Base-by-base conservation (phyloP, 2,113 vertebrate genomes). In the Neopipo cinnamomea region DNA sequence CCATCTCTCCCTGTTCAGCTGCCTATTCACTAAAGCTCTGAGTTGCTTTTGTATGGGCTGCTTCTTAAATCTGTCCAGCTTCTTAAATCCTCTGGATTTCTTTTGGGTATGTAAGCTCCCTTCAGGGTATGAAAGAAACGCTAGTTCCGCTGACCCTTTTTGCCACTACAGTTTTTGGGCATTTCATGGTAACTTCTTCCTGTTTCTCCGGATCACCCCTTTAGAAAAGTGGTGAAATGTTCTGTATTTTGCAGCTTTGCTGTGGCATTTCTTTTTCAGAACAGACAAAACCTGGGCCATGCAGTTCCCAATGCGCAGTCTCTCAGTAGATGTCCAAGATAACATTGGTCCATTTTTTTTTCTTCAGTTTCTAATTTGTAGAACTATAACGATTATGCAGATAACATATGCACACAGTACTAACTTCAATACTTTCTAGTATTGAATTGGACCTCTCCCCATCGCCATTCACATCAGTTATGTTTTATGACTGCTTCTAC, bases 131-230 rank as follows among this genome's bases (percentile, higher is more conserved):
- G 41, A 73, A 72, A 24, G 25, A 70, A 91, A 50, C 35, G 7
- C 21, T 21, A 72, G 68, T 86, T 84, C 31, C 23, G n/a, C 30
- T 12, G 37, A 52, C 22, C 21, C 11, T 35, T 83, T 94, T 19
- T 39, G 25, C 66, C 33, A 20, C 17, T 30, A 5, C 0, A 0
- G 20, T 73, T 79, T 7, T 21, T 79, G 39, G 41, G 21, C 41
- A 50, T 78, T 78, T 86, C 21, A 59, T 12, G 15, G 41, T 3
- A 80, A 14, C 13, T 73, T 62, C n/a, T 61, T 52, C 44, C 42
- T 31, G n/a, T 42, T 63, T 73, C 53, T 83, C 11, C 9, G 30
- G 14, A 33, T 78, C 3, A 8, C 18, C 83, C 17, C 17, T 42
- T 78, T 68, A 52, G 39, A 74, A 74, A 63, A 77, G 31, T 25